Evolutionary conservation across 2,797 vertebrate species (phyloP), one percentile per base, ranked within the genome.

Genomic region (Lophura swinhoii): DNA sequence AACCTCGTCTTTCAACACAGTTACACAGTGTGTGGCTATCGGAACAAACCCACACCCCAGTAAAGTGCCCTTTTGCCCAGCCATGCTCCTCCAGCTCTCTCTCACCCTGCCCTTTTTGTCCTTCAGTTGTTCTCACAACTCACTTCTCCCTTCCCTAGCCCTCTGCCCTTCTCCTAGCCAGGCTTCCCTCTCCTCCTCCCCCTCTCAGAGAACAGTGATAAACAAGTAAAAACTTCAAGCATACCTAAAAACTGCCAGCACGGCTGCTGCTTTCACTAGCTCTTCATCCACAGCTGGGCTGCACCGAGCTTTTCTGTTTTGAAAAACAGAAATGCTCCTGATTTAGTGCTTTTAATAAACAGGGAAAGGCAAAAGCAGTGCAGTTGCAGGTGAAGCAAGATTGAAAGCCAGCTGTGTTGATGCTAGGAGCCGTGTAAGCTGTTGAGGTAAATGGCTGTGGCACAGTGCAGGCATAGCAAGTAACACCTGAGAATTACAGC

Each of bases 291-390:
- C 97, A 97, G 96, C 94, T 96, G 92, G 80, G 81, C 89, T 95
- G 86, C 16, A 53, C 91, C n/a, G 56, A 78, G 86, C n/a, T 26
- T 88, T 96, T 84, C 70, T 73, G 88, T 97, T 97, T 96, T 77
- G 70, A 87, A 93, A 95, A 96, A 56, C 4, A 96, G 81, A 95
- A 96, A 94, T 95, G 92, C 88, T 96, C 87, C 97, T 97, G 97
- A 97, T 97, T 97, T 97, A 97, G 95, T 96, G 96, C 91, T 98
- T 97, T 97, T 97, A 97, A 98, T 97, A 97, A 97, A 96, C 88
- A 97, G 95, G 51, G 49, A 77, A 96, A 97, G 92, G 96, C 24
- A 8, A 96, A 97, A 94, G 90, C 91, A 90, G 93, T 15, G 79
- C 84, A 94, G 90, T 80, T 49, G 2, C 95, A 95, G 96, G 94